These are phyloP conservation scores for Jacana jacana DNA, from an alignment of 2,113 vertebrate genomes.

Conservation along the genomic window DNA sequence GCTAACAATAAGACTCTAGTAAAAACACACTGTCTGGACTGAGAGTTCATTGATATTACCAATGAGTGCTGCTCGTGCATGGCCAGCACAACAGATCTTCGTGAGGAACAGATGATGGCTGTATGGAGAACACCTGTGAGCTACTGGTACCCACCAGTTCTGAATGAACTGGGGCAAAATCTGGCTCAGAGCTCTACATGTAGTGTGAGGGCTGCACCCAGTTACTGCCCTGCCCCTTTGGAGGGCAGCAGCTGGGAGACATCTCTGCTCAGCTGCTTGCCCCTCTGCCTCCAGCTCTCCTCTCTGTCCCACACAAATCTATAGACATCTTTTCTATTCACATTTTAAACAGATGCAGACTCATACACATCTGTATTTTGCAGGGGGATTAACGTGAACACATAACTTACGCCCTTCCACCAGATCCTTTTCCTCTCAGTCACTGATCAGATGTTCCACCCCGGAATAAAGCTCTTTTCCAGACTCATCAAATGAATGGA, in stretches of 20 bases:
- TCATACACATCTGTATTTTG: not conserved
- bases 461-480: not conserved
- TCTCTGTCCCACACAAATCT: not conserved
- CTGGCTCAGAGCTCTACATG: not conserved
- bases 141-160: not conserved
- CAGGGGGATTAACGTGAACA: not conserved
- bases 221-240: accelerated
- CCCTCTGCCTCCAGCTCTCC: not conserved
- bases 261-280: not conserved
- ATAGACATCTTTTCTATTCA: not conserved
- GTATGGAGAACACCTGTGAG: not conserved
- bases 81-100: not conserved
- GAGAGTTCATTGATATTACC: not conserved
- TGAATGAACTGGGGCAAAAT: not conserved
- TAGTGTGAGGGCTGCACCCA: not conserved
- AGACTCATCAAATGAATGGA: not conserved
- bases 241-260: not conserved
- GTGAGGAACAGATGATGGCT: not conserved
- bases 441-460: not conserved
- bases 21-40: not conserved
- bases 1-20: not conserved
- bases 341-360: not conserved
- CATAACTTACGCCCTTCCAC: not conserved
- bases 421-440: not conserved
- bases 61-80: accelerated